Percentiles rank a stretch among this genome's conserved stretches.
These are phyloP conservation scores for Hippocampus abdominalis DNA, from an alignment of 2,113 vertebrate species.

Conservation along the genomic window DNA sequence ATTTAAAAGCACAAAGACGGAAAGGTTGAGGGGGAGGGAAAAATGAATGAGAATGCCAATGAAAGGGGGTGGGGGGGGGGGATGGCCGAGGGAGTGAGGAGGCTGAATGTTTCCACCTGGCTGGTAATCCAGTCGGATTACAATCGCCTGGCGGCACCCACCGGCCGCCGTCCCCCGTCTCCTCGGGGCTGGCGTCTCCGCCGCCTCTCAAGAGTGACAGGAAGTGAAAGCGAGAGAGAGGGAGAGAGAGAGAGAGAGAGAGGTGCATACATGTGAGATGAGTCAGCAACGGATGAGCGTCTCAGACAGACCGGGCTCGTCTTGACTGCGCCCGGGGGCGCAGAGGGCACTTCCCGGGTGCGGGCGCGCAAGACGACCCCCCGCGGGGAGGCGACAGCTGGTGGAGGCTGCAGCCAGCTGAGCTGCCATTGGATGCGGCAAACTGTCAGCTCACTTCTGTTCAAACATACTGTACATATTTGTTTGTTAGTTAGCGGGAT, in stretches of 20 bases:
- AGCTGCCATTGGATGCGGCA: slow-evolving; percentile 34
- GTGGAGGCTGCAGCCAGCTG: slow-evolving; percentile 41
- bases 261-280: slow-evolving; percentile 40
- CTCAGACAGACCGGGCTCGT: slow-evolving; percentile 23
- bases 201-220: slow-evolving; percentile 55
- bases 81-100: slow-evolving; percentile 27
- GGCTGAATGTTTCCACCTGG: slow-evolving; percentile 76
- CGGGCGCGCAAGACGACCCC: slow-evolving; percentile 53
- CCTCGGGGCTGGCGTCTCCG: slow-evolving; percentile 55
- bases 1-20: slow-evolving; percentile 6
- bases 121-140: slow-evolving; percentile 79
- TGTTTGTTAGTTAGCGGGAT: slow-evolving; percentile 3
- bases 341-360: slow-evolving; percentile 43
- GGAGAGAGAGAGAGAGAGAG: slow-evolving; percentile 27
- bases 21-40: not conserved
- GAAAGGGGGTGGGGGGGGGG: slow-evolving; percentile 38
- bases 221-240: slow-evolving; percentile 48
- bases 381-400: slow-evolving; percentile 56
- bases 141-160: slow-evolving; percentile 70
- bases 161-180: slow-evolving; percentile 58
- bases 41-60: slow-evolving; percentile 19
- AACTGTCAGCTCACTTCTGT: slow-evolving; percentile 39
- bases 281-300: slow-evolving; percentile 56
- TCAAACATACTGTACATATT: slow-evolving; percentile 2
- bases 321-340: slow-evolving; percentile 31